Evolutionary conservation across 2,888 invertebrate genomes (phyloP).

Genomic region (Leucania comma): DNA sequence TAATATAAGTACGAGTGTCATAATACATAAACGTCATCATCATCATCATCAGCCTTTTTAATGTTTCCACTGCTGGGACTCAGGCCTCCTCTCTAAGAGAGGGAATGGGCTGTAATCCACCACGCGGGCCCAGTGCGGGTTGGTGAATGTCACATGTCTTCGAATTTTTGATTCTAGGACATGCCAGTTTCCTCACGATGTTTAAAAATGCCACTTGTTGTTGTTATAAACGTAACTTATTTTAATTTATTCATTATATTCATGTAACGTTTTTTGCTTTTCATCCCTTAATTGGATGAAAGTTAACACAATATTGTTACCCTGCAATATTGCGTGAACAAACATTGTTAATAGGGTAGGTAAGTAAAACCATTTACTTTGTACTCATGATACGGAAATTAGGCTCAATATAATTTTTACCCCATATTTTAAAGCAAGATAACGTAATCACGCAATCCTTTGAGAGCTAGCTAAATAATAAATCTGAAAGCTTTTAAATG

Average conservation of each 20-base stretch:
- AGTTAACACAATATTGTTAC: conserved; percentile 41
- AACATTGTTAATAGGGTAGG: conserved; percentile 69
- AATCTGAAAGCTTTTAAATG: conserved; percentile 35
- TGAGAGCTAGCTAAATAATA: conserved; percentile 22
- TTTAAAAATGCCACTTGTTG: no score
- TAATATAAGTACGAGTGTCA: no score
- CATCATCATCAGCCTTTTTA: no score
- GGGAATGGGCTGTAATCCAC: no score
- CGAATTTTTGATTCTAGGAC: no score
- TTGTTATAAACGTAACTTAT: conserved; percentile 6
- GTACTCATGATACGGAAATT: conserved; percentile 68
- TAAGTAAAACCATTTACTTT: conserved; percentile 72
- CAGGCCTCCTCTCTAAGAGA: no score
- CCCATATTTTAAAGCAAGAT: conserved; percentile 15
- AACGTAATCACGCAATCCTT: conserved; percentile 37
- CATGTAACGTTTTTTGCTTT: conserved; percentile 28
- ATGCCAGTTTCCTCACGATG: no score
- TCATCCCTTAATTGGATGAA: conserved; percentile 32
- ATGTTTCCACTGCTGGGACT: no score
- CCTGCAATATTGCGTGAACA: conserved; percentile 65
- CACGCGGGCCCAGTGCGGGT: no score
- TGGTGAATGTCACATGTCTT: no score
- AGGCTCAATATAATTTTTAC: conserved; percentile 51
- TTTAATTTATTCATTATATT: conserved; percentile 37
- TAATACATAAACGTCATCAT: not conserved